These are phyloP conservation scores for Parambassis ranga DNA, from an alignment of 2,797 vertebrate genomes.

Conservation along the genomic window DNA sequence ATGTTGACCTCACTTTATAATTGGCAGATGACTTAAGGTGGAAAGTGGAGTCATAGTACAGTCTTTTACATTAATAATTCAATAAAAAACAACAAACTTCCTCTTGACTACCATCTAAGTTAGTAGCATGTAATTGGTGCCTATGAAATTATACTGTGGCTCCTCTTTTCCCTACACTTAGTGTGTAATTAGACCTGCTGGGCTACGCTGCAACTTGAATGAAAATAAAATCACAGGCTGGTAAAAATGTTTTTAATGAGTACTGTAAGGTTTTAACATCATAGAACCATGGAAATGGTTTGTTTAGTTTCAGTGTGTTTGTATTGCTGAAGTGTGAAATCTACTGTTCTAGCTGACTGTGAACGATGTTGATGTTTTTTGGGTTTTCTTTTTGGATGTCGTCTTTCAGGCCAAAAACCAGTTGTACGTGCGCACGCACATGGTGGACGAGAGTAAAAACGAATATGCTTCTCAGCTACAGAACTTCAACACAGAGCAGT, in stretches of 20 bases:
- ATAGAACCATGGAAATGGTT: neutral
- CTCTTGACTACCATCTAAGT: neutral
- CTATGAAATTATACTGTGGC: constrained; percentile 37
- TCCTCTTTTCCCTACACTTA: constrained; percentile 8
- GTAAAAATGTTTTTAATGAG: constrained; percentile 12
- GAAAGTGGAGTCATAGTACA: neutral
- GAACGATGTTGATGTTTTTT: no score
- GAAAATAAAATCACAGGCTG: constrained; percentile 30
- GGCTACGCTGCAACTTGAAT: constrained; percentile 14
- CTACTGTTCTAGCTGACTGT: no score
- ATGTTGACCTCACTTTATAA: neutral
- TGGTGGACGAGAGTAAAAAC: constrained; percentile 98
- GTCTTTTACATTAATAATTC: no score
- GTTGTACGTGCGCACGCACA: constrained; percentile 92
- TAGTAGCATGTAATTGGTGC: constrained; percentile 35
- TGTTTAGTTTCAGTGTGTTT: no score
- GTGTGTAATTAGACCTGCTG: constrained; percentile 44
- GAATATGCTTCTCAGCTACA: constrained; percentile 98
- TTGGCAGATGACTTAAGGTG: neutral
- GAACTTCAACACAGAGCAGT: constrained; percentile 95
- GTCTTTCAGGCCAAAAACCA: constrained; percentile 90
- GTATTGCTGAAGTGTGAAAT: no score
- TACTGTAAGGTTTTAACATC: neutral
- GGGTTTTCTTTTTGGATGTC: neutral
- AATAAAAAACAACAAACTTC: constrained; percentile 7